Conservation (phyloP, 2,113 vertebrate species). For the Sorex araneus region DNA sequence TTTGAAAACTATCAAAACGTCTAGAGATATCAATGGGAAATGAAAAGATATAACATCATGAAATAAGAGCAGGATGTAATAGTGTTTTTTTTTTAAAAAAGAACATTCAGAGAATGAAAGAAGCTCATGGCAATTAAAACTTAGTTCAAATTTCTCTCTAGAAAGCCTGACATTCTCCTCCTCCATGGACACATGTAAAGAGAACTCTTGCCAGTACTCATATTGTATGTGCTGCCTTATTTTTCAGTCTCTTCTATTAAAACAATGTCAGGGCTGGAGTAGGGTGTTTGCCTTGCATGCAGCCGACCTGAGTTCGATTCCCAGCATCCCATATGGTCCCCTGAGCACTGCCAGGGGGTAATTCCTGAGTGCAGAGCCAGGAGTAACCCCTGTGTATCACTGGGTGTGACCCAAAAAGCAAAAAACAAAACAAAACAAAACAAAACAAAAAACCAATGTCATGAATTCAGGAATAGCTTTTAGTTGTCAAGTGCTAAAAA, state of each 20-base stretch:
- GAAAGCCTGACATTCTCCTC: not conserved
- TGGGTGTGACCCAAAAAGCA: too few species aligned
- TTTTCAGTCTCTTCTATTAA: conserved; percentile 44
- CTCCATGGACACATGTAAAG: not conserved
- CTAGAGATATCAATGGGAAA: conserved; percentile 41
- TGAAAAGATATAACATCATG: not conserved
- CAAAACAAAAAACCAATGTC: too few species aligned
- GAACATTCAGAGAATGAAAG: not conserved
- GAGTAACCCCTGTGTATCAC: too few species aligned
- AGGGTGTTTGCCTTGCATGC: too few species aligned
- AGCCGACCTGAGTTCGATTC: too few species aligned
- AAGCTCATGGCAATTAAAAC: conserved; percentile 14
- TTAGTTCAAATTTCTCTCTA: conserved; percentile 15
- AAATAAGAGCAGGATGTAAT: conserved; percentile 51
- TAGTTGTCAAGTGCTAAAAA: not conserved
- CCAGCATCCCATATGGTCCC: too few species aligned
- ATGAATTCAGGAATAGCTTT: not conserved
- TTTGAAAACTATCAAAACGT: not conserved
- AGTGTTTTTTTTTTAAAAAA: too few species aligned
- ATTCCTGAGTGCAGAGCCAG: too few species aligned
- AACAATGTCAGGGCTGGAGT: too few species aligned
- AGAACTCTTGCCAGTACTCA: not conserved
- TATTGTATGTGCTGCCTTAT: conserved; percentile 15
- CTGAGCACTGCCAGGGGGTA: too few species aligned
- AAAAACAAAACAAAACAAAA: too few species aligned